Conservation (phyloP, 2,797 vertebrate genomes). For the Oreortyx pictus region DNA sequence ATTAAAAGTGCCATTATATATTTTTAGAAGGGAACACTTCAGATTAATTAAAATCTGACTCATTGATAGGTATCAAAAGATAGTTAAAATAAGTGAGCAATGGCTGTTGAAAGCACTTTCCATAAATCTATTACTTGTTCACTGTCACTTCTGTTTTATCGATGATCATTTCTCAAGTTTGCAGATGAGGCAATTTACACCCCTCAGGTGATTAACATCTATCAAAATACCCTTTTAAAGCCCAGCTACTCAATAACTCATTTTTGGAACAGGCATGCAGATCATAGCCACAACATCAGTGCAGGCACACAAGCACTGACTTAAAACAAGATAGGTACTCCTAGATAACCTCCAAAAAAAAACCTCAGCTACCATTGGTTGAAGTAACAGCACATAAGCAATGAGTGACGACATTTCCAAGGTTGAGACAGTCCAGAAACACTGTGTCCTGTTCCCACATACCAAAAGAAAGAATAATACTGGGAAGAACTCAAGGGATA, state of each 20-base stretch:
- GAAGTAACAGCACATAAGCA: neutral
- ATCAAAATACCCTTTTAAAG: neutral
- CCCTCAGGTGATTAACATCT: neutral
- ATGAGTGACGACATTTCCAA: neutral
- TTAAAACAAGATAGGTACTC: neutral
- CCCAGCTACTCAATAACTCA: neutral
- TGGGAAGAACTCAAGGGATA: neutral
- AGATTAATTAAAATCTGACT: slow-evolving; percentile 36
- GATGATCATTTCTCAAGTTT: neutral
- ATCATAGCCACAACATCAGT: neutral
- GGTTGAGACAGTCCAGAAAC: neutral
- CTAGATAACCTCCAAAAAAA: neutral
- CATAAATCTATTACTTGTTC: neutral
- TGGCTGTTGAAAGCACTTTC: neutral
- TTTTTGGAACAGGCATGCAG: neutral
- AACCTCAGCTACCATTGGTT: rapidly evolving
- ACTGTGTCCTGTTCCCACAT: neutral
- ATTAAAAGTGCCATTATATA: neutral
- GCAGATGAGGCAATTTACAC: neutral
- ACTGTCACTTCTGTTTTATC: neutral
- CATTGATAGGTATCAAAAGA: slow-evolving; percentile 1
- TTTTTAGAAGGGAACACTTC: slow-evolving; percentile 5
- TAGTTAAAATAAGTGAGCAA: neutral
- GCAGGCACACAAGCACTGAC: rapidly evolving
- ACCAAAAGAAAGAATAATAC: neutral